Base-by-base conservation (phyloP, 2,797 vertebrate genomes). In the Odontamblyopus rebecca region DNA sequence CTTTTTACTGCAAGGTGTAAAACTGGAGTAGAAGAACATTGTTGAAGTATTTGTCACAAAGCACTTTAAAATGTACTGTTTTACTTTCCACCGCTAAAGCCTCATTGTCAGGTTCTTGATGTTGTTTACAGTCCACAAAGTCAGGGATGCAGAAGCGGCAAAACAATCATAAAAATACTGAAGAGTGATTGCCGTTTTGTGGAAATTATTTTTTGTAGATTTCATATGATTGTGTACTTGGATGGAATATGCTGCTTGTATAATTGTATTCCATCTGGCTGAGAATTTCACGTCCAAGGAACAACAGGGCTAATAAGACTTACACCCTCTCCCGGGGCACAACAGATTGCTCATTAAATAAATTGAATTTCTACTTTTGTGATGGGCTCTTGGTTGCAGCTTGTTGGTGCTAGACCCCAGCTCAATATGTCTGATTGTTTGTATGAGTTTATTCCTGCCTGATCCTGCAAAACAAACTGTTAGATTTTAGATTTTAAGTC, bases 291-390 rank as follows among this genome's bases (percentile, higher is more conserved):
- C 64, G 72, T 82, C 70, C 66, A 9, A 75, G 80, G 75, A 38
- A 48, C 70, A 41, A 61, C 71, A 84, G 85, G 77, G 83, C 80
- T 77, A 80, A 87, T 89, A 85, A 83, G 53, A 63, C 76, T 77
- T 72, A 38, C 82, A 57, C 30, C 62, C 75, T 53, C 51, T 73
- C 78, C 74, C 71, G 75, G 72, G 27, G 70, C 70, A 50, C 71
- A 86, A 66, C 89, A 88, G 84, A 89, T 82, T 88, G 86, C 79
- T 87, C 88, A 88, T 91, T 91, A 89, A 84, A 85, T 75, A 73
- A 83, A 90, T 90, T 38, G 78, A 73, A 79, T 80, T 77, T 88
- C 82, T 84, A 74, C 69, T 85, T 85, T 77, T 76, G 77, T 23
- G 3, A 18, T 2, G 54, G 23, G 54, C 54, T 18, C 51, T 53